phyloP scores from a whole-genome alignment of 1,140 invertebrate species.

The Drosophila elegans region DNA sequence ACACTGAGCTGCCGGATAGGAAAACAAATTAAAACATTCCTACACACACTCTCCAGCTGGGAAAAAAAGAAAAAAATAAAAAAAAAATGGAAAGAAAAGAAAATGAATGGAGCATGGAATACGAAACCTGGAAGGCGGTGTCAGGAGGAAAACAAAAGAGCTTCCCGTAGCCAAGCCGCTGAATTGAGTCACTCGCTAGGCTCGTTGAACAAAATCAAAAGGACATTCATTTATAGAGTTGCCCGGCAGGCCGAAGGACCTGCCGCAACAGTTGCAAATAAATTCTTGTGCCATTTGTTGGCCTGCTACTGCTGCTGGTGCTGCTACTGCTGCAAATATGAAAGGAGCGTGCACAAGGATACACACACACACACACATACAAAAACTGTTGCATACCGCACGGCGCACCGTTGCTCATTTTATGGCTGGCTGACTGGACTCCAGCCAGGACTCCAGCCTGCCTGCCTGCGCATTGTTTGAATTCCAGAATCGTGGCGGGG shows the following conservation, averaged over 20 bases:
- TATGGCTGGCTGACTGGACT: slow-evolving; percentile 64
- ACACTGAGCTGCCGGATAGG: slow-evolving; percentile 69
- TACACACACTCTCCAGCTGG: slow-evolving; percentile 61
- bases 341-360: slow-evolving; percentile 62
- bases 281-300: slow-evolving; percentile 81
- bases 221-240: slow-evolving; percentile 83
- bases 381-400: slow-evolving; percentile 81
- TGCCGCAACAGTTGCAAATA: slow-evolving; percentile 75
- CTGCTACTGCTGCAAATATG: slow-evolving; percentile 61
- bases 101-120: not conserved
- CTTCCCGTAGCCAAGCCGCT: slow-evolving; percentile 39
- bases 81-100: no score
- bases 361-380: slow-evolving; percentile 27
- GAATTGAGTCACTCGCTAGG: slow-evolving; percentile 82
- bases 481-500: slow-evolving; percentile 46
- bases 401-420: slow-evolving; percentile 80
- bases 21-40: slow-evolving; percentile 84
- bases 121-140: slow-evolving; percentile 45
- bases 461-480: slow-evolving; percentile 72
- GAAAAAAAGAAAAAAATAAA: slow-evolving; percentile 8
- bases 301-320: slow-evolving; percentile 26
- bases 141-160: slow-evolving; percentile 69
- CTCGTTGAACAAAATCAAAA: slow-evolving; percentile 84
- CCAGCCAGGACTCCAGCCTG: slow-evolving; percentile 45
- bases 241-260: slow-evolving; percentile 21